Conservation (phyloP, 2,888 invertebrate genomes). For the Seira sanloemensis region DNA sequence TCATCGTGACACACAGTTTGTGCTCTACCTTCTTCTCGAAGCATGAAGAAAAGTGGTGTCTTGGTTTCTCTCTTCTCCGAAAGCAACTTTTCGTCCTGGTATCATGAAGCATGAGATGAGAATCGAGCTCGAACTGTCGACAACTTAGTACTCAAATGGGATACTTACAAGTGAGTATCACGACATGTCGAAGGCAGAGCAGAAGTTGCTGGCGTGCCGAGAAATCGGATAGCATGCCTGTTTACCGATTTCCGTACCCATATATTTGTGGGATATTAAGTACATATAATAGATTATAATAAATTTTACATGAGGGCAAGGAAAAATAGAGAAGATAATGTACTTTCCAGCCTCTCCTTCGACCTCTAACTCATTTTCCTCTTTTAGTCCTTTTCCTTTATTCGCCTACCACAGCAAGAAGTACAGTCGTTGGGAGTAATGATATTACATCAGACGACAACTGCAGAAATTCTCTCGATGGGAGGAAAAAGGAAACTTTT, state of each 20-base stretch:
- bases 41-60: neutral
- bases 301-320: constrained; percentile 7
- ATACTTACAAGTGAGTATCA: neutral
- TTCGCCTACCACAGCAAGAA: neutral
- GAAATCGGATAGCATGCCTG: neutral
- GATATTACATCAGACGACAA: constrained; percentile 52
- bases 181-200: neutral
- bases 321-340: no score
- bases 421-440: constrained; percentile 20
- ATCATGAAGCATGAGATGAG: constrained; percentile 9
- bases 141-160: neutral
- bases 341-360: neutral
- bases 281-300: neutral
- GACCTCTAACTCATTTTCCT: constrained; percentile 30
- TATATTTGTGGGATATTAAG: constrained; percentile 9
- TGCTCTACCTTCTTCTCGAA: neutral
- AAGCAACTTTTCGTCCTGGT: neutral
- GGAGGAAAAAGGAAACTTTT: neutral
- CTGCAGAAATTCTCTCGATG: constrained; percentile 55
- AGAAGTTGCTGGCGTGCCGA: neutral
- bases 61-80: neutral
- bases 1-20: neutral
- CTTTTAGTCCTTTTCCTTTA: neutral
- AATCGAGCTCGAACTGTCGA: constrained; percentile 2
- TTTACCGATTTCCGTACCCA: neutral